phyloP scores from a whole-genome alignment of 2,888 invertebrate genomes.

The Hyppa rectilinea region DNA sequence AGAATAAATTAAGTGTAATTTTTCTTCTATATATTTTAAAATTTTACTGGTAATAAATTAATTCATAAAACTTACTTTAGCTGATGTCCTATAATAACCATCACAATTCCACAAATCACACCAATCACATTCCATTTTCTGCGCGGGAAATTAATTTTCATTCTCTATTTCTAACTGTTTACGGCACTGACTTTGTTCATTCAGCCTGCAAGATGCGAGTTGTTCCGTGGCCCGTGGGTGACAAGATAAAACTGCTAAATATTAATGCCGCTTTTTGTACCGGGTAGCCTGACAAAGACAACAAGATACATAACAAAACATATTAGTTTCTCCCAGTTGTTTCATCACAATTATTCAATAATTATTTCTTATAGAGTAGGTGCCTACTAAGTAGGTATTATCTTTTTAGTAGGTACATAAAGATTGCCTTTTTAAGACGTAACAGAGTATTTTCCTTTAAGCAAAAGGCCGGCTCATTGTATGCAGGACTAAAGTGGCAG shows the following conservation, averaged over 20 bases:
- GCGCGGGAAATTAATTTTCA: conserved; percentile 33
- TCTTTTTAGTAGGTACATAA: not conserved
- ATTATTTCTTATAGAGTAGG: not conserved
- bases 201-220: conserved; percentile 4
- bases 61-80: conserved; percentile 48
- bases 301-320: conserved; percentile 16
- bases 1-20: not conserved
- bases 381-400: not conserved
- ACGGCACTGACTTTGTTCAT: not conserved
- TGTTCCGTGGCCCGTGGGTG: not conserved
- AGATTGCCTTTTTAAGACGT: not conserved
- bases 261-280: conserved; percentile 16
- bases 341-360: not conserved
- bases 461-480: not conserved
- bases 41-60: not conserved
- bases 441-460: not conserved
- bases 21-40: not conserved
- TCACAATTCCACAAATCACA: conserved; percentile 33
- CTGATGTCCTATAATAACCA: conserved; percentile 44
- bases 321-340: not conserved
- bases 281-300: not conserved
- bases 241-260: conserved; percentile 20
- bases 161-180: not conserved
- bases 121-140: conserved; percentile 33
- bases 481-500: not conserved